These are phyloP conservation scores for Pangasius larnaudii DNA, from an alignment of 2,797 vertebrate genomes.

Conservation along the genomic window DNA sequence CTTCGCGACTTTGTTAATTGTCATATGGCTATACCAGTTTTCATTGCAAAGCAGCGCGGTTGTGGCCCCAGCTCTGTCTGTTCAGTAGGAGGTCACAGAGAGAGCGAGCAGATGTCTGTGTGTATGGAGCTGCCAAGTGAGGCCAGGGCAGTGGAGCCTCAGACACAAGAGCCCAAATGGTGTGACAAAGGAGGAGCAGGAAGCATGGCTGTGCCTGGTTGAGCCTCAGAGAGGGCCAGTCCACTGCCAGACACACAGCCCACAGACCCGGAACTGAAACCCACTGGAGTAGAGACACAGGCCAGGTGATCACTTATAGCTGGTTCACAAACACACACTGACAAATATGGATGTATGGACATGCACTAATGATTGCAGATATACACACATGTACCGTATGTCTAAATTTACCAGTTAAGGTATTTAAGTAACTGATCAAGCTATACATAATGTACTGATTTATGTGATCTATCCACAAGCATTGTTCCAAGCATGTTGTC, in stretches of 20 bases:
- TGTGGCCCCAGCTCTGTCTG: conserved; percentile 67
- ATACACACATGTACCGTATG: not conserved
- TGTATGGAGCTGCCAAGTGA: conserved; percentile 76
- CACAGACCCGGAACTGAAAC: conserved; percentile 47
- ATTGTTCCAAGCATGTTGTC: not conserved
- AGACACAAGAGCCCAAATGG: conserved; percentile 82
- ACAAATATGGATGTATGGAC: conserved; percentile 37
- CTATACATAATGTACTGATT: not conserved
- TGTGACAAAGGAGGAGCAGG: conserved; percentile 84
- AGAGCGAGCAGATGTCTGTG: conserved; percentile 80
- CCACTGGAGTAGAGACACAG: conserved; percentile 42
- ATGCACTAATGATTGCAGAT: conserved; percentile 31
- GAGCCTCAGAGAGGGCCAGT: conserved; percentile 78
- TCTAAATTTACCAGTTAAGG: not conserved
- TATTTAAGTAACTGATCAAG: not conserved
- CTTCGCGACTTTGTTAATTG: conserved; percentile 39
- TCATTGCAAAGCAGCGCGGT: conserved; percentile 36
- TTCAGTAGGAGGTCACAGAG: conserved; percentile 75
- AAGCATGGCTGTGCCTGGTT: conserved; percentile 83
- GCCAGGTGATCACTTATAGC: conserved; percentile 49
- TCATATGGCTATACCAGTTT: conserved; percentile 38
- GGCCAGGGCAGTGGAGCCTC: conserved; percentile 73
- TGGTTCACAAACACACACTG: conserved; percentile 42
- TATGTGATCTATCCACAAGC: not conserved
- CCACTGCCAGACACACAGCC: conserved; percentile 69